Evolutionary conservation across 2,113 vertebrate species (phyloP), one percentile per base, ranked within the genome.

Genomic region (Sebastes schlegelii): DNA sequence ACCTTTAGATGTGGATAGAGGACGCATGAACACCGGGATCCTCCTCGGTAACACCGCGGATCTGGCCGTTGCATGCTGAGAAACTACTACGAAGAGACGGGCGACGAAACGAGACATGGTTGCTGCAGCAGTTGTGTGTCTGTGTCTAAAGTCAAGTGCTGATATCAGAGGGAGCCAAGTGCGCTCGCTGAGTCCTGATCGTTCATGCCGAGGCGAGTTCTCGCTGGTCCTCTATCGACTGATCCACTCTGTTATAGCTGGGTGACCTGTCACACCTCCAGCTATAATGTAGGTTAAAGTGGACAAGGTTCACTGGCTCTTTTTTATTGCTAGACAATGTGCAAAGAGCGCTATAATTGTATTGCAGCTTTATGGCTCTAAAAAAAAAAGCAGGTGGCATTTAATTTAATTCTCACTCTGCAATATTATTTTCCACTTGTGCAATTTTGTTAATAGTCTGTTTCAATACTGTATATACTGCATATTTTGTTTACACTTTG

Each of bases 91-190:
- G 34, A 87, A 74, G 45, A 95, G 58, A 40, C 95, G 92, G 54
- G 70, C 17, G 5, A 93, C 63, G 26, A 92, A 69, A 40, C 94
- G 94, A 55, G 95, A 95, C 95, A 96, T 95, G 85, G 77, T 86
- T 34, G 21, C 64, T 57, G 43, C 55, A 19, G 57, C 70, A 11
- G 67, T 34, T 72, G 23, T 7, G 57, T n/a, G 66, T 63, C 57
- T 74, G 46, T n/a, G 84, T 48, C 8, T 64, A 2, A 75, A 89
- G 83, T 86, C 79, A 82, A 90, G 86, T 77, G 82, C 71, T 65
- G 69, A 26, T 54, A n/a, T 61, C 57, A 45, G 64, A 8, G 26
- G 1, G n/a, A 46, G 63, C 34, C 43, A 60, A 70, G 64, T 65
- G 71, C 79, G 26, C 79, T 46, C 58, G n/a, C 51, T 52, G 77